Conservation (phyloP, 2,797 vertebrate genomes). For the Helicolenus hilgendorfi region DNA sequence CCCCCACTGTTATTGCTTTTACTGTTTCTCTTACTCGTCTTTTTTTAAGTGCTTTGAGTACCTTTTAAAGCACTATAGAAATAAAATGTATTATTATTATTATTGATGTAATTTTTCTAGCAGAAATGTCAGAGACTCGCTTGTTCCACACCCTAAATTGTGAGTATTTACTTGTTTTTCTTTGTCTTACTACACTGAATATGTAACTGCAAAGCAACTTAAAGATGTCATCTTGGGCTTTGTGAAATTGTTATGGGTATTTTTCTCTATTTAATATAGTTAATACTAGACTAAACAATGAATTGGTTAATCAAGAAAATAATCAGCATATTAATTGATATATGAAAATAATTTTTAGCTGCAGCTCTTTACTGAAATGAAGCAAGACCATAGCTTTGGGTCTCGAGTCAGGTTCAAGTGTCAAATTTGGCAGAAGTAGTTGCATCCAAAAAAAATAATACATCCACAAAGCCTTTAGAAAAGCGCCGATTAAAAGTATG, state of each 20-base stretch:
- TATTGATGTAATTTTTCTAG: background rate
- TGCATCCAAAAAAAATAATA: background rate
- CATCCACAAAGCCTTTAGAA: too few species aligned
- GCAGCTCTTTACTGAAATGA: background rate
- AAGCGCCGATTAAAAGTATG: too few species aligned
- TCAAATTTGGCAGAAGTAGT: background rate
- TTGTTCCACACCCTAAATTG: background rate
- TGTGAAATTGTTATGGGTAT: background rate
- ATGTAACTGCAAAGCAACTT: background rate
- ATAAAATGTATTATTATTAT: background rate
- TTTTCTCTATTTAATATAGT: rapidly evolving
- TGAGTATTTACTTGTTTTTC: background rate
- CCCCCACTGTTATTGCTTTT: background rate
- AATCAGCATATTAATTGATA: background rate
- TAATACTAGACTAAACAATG: background rate
- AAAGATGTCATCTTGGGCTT: background rate
- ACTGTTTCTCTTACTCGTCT: background rate
- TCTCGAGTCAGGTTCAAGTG: background rate
- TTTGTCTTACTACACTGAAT: background rate
- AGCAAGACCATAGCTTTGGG: background rate
- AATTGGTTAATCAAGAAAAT: background rate
- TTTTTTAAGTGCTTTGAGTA: background rate
- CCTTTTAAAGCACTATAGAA: background rate
- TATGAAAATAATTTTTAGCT: background rate
- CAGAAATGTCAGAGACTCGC: background rate